Percentiles rank a stretch among this genome's conserved stretches.
Conservation (phyloP, 2,888 invertebrate genomes). For the Calephelis perditalis region DNA sequence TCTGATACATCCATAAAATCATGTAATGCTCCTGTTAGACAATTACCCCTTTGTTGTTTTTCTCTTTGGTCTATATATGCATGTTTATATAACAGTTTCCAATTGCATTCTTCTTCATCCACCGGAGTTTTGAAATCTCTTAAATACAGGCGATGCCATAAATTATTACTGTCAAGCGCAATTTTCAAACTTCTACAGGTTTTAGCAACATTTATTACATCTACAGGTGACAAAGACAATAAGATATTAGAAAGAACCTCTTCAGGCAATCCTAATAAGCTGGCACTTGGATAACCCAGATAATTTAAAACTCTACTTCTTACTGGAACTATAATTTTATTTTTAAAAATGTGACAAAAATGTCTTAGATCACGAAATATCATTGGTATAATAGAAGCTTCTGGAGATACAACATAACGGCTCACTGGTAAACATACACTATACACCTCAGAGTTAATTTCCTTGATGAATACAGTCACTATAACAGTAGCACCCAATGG, state of each 20-base stretch:
- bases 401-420: slow-evolving; percentile 56
- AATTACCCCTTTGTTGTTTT: slow-evolving; percentile 16
- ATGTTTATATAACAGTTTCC: slow-evolving; percentile 50
- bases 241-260: slow-evolving; percentile 56
- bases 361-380: slow-evolving; percentile 64
- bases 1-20: slow-evolving; percentile 57
- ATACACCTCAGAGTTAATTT: slow-evolving; percentile 55
- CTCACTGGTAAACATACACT: slow-evolving; percentile 58
- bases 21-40: slow-evolving; percentile 44
- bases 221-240: slow-evolving; percentile 42
- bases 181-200: slow-evolving; percentile 49
- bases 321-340: slow-evolving; percentile 72
- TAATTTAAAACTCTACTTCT: slow-evolving; percentile 71
- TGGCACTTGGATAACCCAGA: slow-evolving; percentile 66
- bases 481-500: slow-evolving; percentile 52
- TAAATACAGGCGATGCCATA: slow-evolving; percentile 57
- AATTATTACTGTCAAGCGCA: slow-evolving; percentile 43
- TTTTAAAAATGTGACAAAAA: slow-evolving; percentile 70
- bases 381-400: slow-evolving; percentile 52
- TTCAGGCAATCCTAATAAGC: slow-evolving; percentile 63
- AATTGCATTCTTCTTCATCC: slow-evolving; percentile 36
- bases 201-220: slow-evolving; percentile 49
- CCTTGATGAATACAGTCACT: slow-evolving; percentile 51
- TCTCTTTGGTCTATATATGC: slow-evolving; percentile 38
- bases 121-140: slow-evolving; percentile 46